These are phyloP conservation scores for Balearica regulorum DNA, from an alignment of 2,797 vertebrate genomes.

Conservation along the genomic window DNA sequence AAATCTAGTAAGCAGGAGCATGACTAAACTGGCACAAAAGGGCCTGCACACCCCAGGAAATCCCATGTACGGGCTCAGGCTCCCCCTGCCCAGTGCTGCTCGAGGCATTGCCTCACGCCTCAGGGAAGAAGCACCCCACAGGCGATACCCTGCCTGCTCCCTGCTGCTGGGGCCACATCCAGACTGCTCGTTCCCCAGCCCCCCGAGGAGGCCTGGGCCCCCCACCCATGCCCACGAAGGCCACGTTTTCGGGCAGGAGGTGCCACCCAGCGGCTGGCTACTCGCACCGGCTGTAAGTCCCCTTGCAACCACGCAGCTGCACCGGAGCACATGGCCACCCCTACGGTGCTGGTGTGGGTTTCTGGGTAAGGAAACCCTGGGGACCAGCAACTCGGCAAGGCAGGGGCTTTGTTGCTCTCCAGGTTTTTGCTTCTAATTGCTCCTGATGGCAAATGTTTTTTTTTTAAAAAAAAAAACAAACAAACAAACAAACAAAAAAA, in stretches of 20 bases:
- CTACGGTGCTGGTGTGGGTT: not conserved
- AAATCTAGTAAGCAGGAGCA: not conserved
- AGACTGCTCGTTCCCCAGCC: accelerated
- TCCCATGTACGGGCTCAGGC: accelerated
- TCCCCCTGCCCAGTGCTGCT: not conserved
- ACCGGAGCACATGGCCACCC: accelerated
- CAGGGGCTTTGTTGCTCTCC: not conserved
- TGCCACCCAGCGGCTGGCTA: not conserved
- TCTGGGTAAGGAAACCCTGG: not conserved
- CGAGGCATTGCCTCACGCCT: accelerated
- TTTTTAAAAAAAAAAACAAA: not conserved
- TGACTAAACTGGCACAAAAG: not conserved
- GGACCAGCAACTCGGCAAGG: not conserved
- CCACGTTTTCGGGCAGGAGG: not conserved
- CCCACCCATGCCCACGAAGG: not conserved
- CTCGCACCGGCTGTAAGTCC: not conserved
- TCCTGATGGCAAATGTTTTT: not conserved
- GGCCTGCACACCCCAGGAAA: not conserved
- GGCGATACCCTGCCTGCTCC: not conserved
- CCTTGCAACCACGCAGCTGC: accelerated
- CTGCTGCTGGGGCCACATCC: not conserved
- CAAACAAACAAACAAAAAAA: not conserved
- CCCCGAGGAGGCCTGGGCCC: not conserved
- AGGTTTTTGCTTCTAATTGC: not conserved
- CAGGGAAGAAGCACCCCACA: not conserved